A percentile compares a stretch with the other conserved stretches of the same genome.
phyloP scores from a whole-genome alignment of 2,797 vertebrate genomes.

The Labeo calbasu region DNA sequence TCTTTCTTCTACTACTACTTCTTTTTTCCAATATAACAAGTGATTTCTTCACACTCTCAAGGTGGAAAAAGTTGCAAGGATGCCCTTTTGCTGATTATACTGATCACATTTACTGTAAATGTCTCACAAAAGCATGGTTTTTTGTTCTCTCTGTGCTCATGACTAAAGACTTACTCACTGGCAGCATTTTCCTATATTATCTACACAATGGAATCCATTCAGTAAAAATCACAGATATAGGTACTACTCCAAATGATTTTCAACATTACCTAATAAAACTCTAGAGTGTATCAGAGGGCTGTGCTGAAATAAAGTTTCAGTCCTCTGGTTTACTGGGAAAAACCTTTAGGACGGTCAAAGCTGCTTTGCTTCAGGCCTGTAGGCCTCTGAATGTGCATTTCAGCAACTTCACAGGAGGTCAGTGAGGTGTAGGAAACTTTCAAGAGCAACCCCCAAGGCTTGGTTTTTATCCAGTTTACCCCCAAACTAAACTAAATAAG shows the following conservation, averaged over 20 bases:
- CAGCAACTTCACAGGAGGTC: neutral
- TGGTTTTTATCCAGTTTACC: neutral
- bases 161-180: conserved; percentile 1
- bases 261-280: conserved; percentile 24
- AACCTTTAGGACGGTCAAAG: conserved; percentile 12
- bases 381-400: conserved; percentile 15
- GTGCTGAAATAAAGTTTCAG: neutral
- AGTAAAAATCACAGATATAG: conserved; percentile 8
- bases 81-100: neutral
- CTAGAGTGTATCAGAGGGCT: neutral
- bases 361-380: conserved; percentile 1
- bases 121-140: neutral
- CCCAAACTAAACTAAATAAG: neutral
- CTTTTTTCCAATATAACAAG: neutral
- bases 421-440: neutral
- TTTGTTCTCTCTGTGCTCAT: conserved; percentile 7
- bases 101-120: conserved; percentile 17
- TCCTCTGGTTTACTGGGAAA: conserved; percentile 13
- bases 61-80: neutral
- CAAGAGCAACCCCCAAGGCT: neutral
- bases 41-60: neutral
- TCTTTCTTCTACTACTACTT: no score
- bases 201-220: conserved; percentile 7
- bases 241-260: conserved; percentile 29
- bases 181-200: conserved; percentile 12